Evolutionary conservation across 2,888 invertebrate genomes (phyloP).

Genomic region (Acleris literana): DNA sequence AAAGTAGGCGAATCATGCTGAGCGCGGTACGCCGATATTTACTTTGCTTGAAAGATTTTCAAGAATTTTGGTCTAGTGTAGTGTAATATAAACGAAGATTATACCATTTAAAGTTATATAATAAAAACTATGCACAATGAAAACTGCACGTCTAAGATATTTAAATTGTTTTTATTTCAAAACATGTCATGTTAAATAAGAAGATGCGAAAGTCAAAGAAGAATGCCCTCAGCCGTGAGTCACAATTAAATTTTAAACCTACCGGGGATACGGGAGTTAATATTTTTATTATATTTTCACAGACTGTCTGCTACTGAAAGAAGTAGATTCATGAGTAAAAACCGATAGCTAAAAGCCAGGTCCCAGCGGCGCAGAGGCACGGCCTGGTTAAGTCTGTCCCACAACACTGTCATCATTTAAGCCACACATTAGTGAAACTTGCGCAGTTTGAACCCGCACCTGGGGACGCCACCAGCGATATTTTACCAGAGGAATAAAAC

Average conservation of each 20-base stretch:
- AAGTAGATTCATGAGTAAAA: slow-evolving; percentile 26
- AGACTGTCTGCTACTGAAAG: background rate
- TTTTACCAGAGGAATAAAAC: slow-evolving; percentile 68
- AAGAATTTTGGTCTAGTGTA: too few relatives aligned
- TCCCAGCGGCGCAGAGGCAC: slow-evolving; percentile 38
- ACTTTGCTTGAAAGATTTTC: background rate
- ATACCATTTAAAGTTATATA: too few relatives aligned
- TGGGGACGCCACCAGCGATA: slow-evolving; percentile 72
- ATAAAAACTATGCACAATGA: too few relatives aligned
- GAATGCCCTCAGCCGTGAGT: too few relatives aligned
- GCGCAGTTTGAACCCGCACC: slow-evolving; percentile 75
- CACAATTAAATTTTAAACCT: too few relatives aligned
- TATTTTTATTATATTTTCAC: background rate
- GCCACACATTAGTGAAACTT: slow-evolving; percentile 81
- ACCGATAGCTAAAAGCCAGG: slow-evolving; percentile 39
- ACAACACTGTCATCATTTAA: slow-evolving; percentile 79
- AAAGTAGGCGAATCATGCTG: slow-evolving; percentile 31
- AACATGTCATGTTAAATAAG: too few relatives aligned
- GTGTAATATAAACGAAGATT: too few relatives aligned
- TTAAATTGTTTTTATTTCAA: too few relatives aligned
- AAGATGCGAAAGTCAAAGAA: too few relatives aligned
- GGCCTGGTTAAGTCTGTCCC: slow-evolving; percentile 57
- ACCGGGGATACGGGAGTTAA: too few relatives aligned
- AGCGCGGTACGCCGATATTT: background rate
- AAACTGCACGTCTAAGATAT: too few relatives aligned